phyloP scores from a whole-genome alignment of 1,140 invertebrate species.

The Cephus cinctus region DNA sequence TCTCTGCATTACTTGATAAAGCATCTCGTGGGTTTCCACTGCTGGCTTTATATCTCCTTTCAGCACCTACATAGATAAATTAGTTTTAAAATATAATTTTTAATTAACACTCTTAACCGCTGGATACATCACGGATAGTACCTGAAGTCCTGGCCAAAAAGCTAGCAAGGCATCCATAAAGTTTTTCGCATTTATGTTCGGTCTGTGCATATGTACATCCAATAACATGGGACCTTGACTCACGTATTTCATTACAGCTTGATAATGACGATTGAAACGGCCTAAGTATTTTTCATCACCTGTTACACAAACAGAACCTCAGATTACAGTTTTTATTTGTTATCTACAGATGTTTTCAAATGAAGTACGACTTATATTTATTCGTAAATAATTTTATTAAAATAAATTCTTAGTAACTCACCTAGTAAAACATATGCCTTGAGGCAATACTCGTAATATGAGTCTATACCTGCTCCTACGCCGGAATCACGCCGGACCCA shows the following conservation, averaged over 20 bases:
- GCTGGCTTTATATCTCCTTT: constrained; percentile 95
- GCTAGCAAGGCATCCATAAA: constrained; percentile 97
- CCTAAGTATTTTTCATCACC: constrained; percentile 88
- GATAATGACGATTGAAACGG: constrained; percentile 94
- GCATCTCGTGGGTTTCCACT: constrained; percentile 95
- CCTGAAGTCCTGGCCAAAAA: constrained; percentile 97
- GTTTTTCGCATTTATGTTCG: constrained; percentile 91
- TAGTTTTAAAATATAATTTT: too few species aligned
- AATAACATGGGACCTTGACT: constrained; percentile 92
- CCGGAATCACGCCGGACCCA: constrained; percentile 95
- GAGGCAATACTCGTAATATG: constrained; percentile 97
- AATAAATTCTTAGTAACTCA: constrained; percentile 16
- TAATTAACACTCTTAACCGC: too few species aligned
- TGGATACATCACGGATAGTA: too few species aligned
- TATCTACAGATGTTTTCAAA: too few species aligned
- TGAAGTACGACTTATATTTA: too few species aligned
- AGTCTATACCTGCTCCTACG: constrained; percentile 98
- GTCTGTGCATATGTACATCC: constrained; percentile 98
- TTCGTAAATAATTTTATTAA: not conserved
- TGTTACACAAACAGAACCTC: too few species aligned
- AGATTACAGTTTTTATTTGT: too few species aligned
- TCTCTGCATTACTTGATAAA: constrained; percentile 94
- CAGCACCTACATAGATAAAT: constrained; percentile 60
- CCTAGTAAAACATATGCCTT: constrained; percentile 85
- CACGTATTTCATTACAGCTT: constrained; percentile 98